Percentiles rank a stretch among this genome's conserved stretches.
phyloP scores from a whole-genome alignment of 2,113 vertebrate species.

The Apaloderma vittatum region DNA sequence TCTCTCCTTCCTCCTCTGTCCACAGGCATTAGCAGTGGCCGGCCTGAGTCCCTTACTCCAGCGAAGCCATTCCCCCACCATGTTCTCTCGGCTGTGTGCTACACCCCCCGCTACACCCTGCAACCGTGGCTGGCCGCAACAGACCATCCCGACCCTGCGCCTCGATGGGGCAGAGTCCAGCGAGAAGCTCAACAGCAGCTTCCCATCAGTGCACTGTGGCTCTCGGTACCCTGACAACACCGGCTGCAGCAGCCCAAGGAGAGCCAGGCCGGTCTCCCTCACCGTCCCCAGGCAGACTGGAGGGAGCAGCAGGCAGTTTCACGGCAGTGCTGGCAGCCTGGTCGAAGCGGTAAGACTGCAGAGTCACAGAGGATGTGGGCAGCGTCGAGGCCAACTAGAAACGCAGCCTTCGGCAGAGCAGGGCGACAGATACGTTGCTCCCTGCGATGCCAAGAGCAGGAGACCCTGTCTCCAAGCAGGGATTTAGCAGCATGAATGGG shows the following conservation, averaged over 20 bases:
- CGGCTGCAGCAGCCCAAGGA: constrained; percentile 75
- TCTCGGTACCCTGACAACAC: constrained; percentile 82
- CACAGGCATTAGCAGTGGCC: constrained; percentile 90
- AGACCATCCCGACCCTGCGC: constrained; percentile 85
- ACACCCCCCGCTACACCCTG: constrained; percentile 88
- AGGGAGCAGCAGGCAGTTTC: constrained; percentile 84
- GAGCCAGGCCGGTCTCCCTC: constrained; percentile 89
- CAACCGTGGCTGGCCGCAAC: constrained; percentile 76
- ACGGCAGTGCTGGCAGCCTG: constrained; percentile 95
- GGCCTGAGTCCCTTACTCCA: constrained; percentile 93
- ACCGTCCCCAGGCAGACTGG: constrained; percentile 86
- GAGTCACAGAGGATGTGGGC: rapidly evolving
- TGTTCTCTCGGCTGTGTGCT: constrained; percentile 86
- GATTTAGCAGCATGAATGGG: not conserved
- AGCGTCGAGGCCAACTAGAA: not conserved
- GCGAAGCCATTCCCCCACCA: constrained; percentile 93
- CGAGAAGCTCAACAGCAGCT: constrained; percentile 97
- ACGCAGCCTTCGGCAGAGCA: rapidly evolving
- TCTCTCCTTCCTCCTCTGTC: not conserved
- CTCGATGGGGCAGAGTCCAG: constrained; percentile 87
- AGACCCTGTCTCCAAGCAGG: not conserved
- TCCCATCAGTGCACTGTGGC: constrained; percentile 92
- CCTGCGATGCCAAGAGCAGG: not conserved
- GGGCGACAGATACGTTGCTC: not conserved
- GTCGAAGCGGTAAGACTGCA: constrained; percentile 91